Percentiles rank a stretch among this genome's conserved stretches.
Conservation (phyloP, 1,140 invertebrate species). For the Theocolax elegans region DNA sequence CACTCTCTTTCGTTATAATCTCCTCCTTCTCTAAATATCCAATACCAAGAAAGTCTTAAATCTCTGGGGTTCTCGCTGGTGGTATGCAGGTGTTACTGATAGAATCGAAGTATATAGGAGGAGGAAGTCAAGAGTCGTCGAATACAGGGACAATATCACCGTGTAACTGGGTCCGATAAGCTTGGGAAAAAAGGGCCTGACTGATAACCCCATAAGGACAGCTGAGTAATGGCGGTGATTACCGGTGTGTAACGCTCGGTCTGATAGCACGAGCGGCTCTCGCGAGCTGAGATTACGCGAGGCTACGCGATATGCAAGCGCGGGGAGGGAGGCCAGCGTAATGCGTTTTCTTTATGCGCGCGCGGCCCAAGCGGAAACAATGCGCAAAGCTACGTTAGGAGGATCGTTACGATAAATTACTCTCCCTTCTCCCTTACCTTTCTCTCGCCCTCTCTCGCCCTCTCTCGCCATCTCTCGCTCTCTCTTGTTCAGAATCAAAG, state of each 20-base stretch:
- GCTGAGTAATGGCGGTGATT: slow-evolving; percentile 39
- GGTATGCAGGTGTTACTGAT: slow-evolving; percentile 9
- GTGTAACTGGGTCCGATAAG: background rate
- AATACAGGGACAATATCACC: background rate
- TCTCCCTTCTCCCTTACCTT: background rate
- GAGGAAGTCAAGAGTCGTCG: too few relatives aligned
- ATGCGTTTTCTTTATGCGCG: slow-evolving; percentile 31
- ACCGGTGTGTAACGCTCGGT: background rate
- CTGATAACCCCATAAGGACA: slow-evolving; percentile 16
- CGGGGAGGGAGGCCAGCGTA: background rate
- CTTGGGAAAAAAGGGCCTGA: slow-evolving; percentile 23
- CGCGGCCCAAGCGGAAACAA: background rate
- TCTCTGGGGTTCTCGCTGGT: background rate
- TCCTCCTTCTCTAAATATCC: too few relatives aligned
- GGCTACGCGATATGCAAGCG: background rate
- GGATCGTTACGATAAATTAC: slow-evolving; percentile 38
- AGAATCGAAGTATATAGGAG: slow-evolving; percentile 1
- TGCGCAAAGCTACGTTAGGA: slow-evolving; percentile 19
- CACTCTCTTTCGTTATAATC: background rate
- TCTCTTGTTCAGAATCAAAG: too few relatives aligned
- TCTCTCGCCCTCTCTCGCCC: background rate
- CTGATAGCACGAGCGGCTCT: slow-evolving; percentile 1
- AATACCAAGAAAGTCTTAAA: too few relatives aligned
- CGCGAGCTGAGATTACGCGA: slow-evolving; percentile 9
- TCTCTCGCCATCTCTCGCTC: too few relatives aligned